Base-by-base conservation (phyloP, 2,113 vertebrate species). In the Catharus fuscescens region DNA sequence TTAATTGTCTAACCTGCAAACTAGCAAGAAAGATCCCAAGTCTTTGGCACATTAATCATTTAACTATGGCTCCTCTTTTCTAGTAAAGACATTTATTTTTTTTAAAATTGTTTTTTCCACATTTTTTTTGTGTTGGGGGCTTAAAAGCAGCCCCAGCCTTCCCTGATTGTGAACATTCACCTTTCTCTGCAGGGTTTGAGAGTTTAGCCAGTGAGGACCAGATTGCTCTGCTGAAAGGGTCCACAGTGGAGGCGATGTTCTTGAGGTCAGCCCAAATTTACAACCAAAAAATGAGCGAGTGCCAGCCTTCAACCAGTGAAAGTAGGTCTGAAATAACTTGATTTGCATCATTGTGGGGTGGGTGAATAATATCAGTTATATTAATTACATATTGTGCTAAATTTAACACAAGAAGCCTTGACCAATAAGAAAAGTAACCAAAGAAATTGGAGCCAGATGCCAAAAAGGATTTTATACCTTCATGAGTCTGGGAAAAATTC, bases 171-270 rank as follows among this genome's bases (percentile, higher is more conserved):
- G 76, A 64, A 24, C 23, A 21, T 17, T 50, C 17, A 45, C 79
- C 8, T 95, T 90, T 93, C 86, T 72, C 60, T 95, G 70, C 97
- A 99, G 99, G 99, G 48, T 99, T 99, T 97, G 98, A 99, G 87
- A 98, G 98, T 80, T 96, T 99, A 97, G 98, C 98, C 66, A 98
- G 86, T 66, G 98, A 98, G 67, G 99, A 99, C 86, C 99, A 99
- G 97, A 97, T 95, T 24, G 98, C 98, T 8, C 98, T 99, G 65
- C 90, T 99, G 84, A 99, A 98, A 45, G 98, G 97, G 61, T 99
- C 98, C n/a, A 98, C 98, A 26, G 98, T 98, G 83, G 99, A 99
- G 96, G 98, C 98, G 48, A 98, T 99, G 98, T 99, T 99, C 93
- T 97, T 99, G 94, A 97, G 97, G 61, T 98, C 97, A 26, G 98